phyloP scores from a whole-genome alignment of 2,113 vertebrate species.

The Cephalopholis sonnerati region DNA sequence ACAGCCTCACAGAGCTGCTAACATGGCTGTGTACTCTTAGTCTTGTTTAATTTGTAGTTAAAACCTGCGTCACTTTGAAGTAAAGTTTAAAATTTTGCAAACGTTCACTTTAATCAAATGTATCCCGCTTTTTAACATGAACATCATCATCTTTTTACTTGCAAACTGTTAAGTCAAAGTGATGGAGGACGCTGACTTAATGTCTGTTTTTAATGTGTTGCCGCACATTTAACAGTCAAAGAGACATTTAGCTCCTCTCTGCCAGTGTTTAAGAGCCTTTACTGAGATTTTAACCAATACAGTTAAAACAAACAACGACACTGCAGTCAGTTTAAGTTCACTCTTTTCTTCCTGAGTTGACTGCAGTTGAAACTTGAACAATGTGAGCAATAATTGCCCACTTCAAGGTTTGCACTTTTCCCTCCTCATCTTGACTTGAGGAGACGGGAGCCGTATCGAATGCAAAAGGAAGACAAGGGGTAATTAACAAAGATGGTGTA shows the following conservation, averaged over 20 bases:
- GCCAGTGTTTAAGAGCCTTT: not conserved
- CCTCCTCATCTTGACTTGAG: conserved; percentile 38
- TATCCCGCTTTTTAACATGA: not conserved
- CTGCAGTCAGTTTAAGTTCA: not conserved
- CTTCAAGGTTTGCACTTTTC: conserved; percentile 37
- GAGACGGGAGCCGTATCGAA: conserved; percentile 34
- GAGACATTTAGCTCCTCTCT: not conserved
- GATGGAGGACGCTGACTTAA: too few relatives aligned
- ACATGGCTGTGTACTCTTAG: too few relatives aligned
- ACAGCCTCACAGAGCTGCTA: too few relatives aligned
- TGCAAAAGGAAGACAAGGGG: conserved; percentile 48
- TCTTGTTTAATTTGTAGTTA: too few relatives aligned
- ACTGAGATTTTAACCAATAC: not conserved
- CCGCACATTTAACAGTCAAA: not conserved
- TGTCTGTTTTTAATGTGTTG: not conserved
- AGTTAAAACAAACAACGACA: not conserved
- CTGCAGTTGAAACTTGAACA: conserved; percentile 47
- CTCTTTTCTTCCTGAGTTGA: not conserved
- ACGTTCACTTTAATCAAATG: not conserved
- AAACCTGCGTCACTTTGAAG: not conserved
- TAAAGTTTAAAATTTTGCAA: not conserved
- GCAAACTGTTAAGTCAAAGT: not conserved
- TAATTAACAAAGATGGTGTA: conserved; percentile 68
- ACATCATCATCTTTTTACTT: not conserved
- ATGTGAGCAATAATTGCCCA: conserved; percentile 52